Evolutionary conservation across 2,113 vertebrate genomes (phyloP).

Genomic region (Sinocyclocheilus maitianheensis): DNA sequence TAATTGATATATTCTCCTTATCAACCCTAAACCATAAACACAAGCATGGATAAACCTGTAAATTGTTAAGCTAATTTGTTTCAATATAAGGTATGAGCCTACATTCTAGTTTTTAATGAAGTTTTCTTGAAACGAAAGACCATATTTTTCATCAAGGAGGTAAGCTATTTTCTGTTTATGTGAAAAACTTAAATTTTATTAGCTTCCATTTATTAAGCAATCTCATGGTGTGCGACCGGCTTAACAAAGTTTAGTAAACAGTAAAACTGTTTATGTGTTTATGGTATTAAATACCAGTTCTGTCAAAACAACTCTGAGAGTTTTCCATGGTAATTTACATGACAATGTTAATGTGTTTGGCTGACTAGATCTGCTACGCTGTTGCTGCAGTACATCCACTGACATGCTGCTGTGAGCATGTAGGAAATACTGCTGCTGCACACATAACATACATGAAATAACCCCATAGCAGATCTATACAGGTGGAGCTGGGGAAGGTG

Average conservation of each 20-base stretch:
- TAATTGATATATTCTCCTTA: not conserved
- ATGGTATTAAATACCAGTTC: not conserved
- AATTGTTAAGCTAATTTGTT: not conserved
- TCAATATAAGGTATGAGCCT: not conserved
- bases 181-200: not conserved
- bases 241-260: not conserved
- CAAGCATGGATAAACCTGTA: not conserved
- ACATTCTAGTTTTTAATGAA: not conserved
- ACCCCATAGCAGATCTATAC: too few species aligned
- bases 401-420: too few species aligned
- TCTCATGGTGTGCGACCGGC: not conserved
- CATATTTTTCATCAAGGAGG: not conserved
- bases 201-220: not conserved
- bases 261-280: not conserved
- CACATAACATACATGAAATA: too few species aligned
- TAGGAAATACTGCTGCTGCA: too few species aligned
- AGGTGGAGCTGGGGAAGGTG: too few species aligned
- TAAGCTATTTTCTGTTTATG: not conserved
- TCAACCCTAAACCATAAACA: not conserved
- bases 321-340: too few species aligned
- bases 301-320: not conserved
- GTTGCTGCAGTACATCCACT: too few species aligned
- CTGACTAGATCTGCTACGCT: too few species aligned
- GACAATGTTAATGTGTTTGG: too few species aligned
- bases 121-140: not conserved